phyloP scores from a whole-genome alignment of 1,140 invertebrate species.

The Drosophila oshimai region DNA sequence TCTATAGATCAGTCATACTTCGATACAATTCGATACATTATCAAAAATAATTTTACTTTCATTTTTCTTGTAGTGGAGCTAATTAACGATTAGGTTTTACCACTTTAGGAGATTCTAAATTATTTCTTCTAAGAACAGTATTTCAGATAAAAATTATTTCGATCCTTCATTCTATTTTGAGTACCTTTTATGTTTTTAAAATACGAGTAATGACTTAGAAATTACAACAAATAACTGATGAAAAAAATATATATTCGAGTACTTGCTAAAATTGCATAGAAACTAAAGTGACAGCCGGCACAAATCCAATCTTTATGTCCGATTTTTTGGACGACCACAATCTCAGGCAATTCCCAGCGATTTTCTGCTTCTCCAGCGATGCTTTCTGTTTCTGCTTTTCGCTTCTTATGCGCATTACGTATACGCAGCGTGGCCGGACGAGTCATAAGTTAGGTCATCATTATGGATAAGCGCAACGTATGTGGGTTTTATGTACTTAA shows the following conservation, averaged over 20 bases:
- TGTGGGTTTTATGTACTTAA: slow-evolving; percentile 79
- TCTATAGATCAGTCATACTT: too few species aligned
- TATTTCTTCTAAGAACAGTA: too few species aligned
- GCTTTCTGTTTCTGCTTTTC: background rate
- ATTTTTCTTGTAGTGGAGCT: too few species aligned
- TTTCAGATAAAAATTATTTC: too few species aligned
- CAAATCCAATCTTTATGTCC: slow-evolving; percentile 37
- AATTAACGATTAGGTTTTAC: too few species aligned
- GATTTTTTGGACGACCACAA: background rate
- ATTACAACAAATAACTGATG: too few species aligned
- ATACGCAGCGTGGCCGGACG: slow-evolving; percentile 55
- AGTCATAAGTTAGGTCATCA: slow-evolving; percentile 79
- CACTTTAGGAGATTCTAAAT: too few species aligned
- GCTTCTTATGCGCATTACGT: slow-evolving; percentile 57
- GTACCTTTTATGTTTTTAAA: too few species aligned
- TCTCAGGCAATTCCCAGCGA: slow-evolving; percentile 3
- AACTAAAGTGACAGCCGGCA: slow-evolving; percentile 7
- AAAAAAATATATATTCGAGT: background rate
- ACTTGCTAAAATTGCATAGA: background rate
- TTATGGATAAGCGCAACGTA: slow-evolving; percentile 78
- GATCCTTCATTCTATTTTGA: too few species aligned
- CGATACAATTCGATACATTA: too few species aligned
- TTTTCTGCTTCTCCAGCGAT: background rate
- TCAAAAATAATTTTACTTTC: too few species aligned
- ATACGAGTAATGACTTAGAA: too few species aligned